Base-by-base conservation (phyloP, 2,888 invertebrate species). In the Carterocephalus palaemon region DNA sequence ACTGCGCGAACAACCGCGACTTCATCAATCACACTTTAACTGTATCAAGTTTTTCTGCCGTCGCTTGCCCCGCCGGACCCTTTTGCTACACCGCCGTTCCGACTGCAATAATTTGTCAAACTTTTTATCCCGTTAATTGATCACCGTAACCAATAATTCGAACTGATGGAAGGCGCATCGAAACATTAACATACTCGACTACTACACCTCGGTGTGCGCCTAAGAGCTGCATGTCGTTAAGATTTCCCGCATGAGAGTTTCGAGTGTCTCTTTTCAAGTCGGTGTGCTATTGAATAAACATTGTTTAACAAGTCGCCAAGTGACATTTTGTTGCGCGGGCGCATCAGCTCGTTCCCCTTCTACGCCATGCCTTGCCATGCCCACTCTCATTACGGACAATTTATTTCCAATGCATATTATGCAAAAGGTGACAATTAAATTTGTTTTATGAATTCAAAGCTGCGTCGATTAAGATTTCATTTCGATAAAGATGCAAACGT, bases 11-110 rank as follows among this genome's bases (percentile, higher is more conserved):
- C 70, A 62, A 57, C 53, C 50, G 51, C 56, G 49, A 57, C 59
- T 65, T 64, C 80, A 85, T 85, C 80, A 84, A 85, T 85, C 85
- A 84, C 73, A 79, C 67, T 82, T 84, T 80, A 85, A 83, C 75
- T 82, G 79, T 84, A 82, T 75, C 81, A 75, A 64, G 75, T 71
- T 81, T 81, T 73, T 62, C 72, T 59, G 53, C 58, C 53, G 48
- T 51, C 55, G 60, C 67, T 69, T 70, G 60, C 63, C 54, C 63
- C 68, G 52, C 54, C 64, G 59, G 60, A 41, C 47, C 62, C 70
- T 70, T 72, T 69, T 60, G 66, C 64, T 59, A 69, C 59, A 64
- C 76, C 76, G 74, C 70, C 60, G 64, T 64, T 64, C 64, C 58
- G 64, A 57, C 62, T 60, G 64, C 62, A 62, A 69, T 70, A 77